Percentiles rank a stretch among this genome's conserved stretches.
Conservation (phyloP, 2,888 invertebrate species). For the Trichogramma evanescens region DNA sequence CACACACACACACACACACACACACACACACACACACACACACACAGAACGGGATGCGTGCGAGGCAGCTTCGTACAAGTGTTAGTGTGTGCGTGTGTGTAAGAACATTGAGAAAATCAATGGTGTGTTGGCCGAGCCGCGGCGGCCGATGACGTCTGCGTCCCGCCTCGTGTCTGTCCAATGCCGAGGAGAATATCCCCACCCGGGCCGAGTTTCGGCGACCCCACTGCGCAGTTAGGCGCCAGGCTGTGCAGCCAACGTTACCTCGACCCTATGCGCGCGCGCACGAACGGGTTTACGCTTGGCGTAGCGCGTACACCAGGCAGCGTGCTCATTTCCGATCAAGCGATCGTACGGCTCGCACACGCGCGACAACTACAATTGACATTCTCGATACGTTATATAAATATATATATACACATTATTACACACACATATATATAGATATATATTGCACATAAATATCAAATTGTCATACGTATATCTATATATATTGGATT, state of each 20-base stretch:
- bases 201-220: neutral
- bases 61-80: slow-evolving; percentile 33
- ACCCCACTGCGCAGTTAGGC: neutral
- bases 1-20: too few relatives aligned
- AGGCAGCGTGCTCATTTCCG: slow-evolving; percentile 41
- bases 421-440: slow-evolving; percentile 4
- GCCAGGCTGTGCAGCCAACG: neutral
- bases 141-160: slow-evolving; percentile 40
- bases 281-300: slow-evolving; percentile 1
- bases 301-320: slow-evolving; percentile 25
- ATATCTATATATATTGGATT: slow-evolving; percentile 4
- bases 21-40: too few relatives aligned
- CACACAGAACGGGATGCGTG: neutral
- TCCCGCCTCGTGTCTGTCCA: slow-evolving; percentile 41
- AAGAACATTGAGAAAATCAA: slow-evolving; percentile 38
- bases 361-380: slow-evolving; percentile 27
- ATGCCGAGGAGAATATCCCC: slow-evolving; percentile 23
- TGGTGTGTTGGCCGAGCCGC: slow-evolving; percentile 25
- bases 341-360: slow-evolving; percentile 38
- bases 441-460: slow-evolving; percentile 3
- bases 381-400: too few relatives aligned
- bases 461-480: slow-evolving; percentile 1
- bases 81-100: slow-evolving; percentile 21
- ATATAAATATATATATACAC: slow-evolving; percentile 1
- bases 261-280: slow-evolving; percentile 7